These are phyloP conservation scores for Ceryle rudis DNA, from an alignment of 2,797 vertebrate species.

Conservation along the genomic window DNA sequence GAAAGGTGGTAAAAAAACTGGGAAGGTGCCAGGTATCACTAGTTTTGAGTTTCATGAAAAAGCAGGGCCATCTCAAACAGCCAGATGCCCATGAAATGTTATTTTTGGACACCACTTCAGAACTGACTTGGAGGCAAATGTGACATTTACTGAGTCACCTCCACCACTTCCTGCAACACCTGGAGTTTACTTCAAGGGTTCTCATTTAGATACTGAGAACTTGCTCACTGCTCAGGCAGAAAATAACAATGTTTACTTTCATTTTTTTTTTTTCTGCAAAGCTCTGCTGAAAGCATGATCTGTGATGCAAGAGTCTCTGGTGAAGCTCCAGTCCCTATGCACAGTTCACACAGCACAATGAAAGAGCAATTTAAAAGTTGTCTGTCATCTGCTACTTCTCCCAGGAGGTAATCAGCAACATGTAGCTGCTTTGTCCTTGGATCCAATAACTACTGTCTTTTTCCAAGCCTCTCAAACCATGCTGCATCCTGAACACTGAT, in stretches of 20 bases:
- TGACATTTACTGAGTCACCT: constrained; percentile 70
- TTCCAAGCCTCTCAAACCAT: not conserved
- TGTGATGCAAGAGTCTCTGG: constrained; percentile 50
- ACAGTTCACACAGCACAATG: not conserved
- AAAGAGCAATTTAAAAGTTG: constrained; percentile 14
- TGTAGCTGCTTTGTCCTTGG: not conserved
- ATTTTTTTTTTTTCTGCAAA: constrained; percentile 46
- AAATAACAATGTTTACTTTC: constrained; percentile 62
- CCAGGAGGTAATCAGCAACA: not conserved
- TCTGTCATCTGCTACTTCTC: constrained; percentile 45
- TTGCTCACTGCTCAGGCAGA: constrained; percentile 49
- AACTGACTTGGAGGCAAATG: constrained; percentile 50
- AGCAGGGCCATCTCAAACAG: constrained; percentile 12
- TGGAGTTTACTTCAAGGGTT: constrained; percentile 58
- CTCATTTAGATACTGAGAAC: constrained; percentile 67
- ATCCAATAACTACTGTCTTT: not conserved
- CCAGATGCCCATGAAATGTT: constrained; percentile 30
- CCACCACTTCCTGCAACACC: constrained; percentile 67
- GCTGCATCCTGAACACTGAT: not conserved
- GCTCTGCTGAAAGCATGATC: constrained; percentile 43
- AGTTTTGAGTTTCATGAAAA: not conserved
- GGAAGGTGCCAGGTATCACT: not conserved
- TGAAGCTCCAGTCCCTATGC: not conserved
- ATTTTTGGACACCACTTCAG: constrained; percentile 50
- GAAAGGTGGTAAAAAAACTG: not conserved